A percentile compares a stretch with the other conserved stretches of the same genome.
Conservation (phyloP, 2,888 invertebrate species). For the Tricholauxania praeusta region DNA sequence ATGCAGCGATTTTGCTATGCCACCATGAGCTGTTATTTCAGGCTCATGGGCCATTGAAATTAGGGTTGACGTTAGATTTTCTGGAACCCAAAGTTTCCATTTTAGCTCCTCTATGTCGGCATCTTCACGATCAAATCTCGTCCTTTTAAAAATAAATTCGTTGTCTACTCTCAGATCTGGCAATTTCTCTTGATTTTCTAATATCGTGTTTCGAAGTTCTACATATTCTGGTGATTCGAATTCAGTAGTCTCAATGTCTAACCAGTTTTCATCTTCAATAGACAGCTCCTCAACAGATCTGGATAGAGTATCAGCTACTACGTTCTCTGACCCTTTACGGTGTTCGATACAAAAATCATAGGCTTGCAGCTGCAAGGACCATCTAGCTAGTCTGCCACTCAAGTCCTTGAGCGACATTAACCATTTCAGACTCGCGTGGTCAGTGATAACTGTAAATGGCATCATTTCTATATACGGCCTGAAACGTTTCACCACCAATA, state of each 20-base stretch:
- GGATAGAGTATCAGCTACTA: conserved; percentile 44
- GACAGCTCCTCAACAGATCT: conserved; percentile 24
- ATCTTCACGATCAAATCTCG: background rate
- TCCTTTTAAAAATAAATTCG: conserved; percentile 17
- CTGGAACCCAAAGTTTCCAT: conserved; percentile 41
- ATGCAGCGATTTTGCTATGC: conserved; percentile 32
- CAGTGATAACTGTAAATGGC: too few species aligned
- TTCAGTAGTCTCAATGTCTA: conserved; percentile 36
- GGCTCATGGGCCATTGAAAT: conserved; percentile 27
- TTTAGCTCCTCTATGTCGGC: background rate
- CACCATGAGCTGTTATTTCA: too few species aligned
- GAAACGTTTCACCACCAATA: background rate
- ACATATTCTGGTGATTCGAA: too few species aligned
- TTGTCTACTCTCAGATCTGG: too few species aligned
- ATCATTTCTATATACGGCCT: conserved; percentile 40
- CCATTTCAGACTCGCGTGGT: conserved; percentile 45
- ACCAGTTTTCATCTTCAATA: background rate
- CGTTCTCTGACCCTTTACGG: conserved; percentile 49
- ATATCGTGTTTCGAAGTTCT: too few species aligned
- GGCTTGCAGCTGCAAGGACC: conserved; percentile 42
- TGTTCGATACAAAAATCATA: conserved; percentile 48
- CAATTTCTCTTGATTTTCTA: too few species aligned
- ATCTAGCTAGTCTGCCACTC: conserved; percentile 51
- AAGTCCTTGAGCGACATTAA: conserved; percentile 42
- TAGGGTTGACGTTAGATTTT: conserved; percentile 9